Evolutionary conservation across 2,113 vertebrate genomes (phyloP), one percentile per base, ranked within the genome.

Genomic region (Ceyx melanurus): DNA sequence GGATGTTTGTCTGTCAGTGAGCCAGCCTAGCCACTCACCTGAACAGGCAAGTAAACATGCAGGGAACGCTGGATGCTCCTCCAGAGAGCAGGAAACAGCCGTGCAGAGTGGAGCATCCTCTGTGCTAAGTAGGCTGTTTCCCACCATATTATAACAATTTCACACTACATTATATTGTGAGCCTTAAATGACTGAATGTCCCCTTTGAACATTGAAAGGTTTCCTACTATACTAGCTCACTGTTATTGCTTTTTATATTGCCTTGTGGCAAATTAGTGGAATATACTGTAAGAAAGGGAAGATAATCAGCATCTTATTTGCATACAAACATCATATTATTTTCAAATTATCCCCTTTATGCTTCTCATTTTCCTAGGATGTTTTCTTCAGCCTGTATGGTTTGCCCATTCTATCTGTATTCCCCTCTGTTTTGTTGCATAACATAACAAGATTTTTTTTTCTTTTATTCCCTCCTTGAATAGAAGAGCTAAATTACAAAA

Each of bases 191-290:
- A 90, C 62, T 83, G 82, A 92, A 76, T 75, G 78, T 82, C 42
- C 56, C 46, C 65, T 97, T 96, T 96, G 94, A 97, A 92, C 76
- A 81, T 78, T 84, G 67, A 76, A 74, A 92, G 67, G 28, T 84
- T 94, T 82, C 82, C 53, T 72, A 71, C 61, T 64, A 78, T 51
- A 31, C 78, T 37, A 51, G 46, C 58, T 90, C 72, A 53, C 53
- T 79, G 43, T 91, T 84, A 88, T 31, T 68, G 1, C 66, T 81
- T 94, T 79, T 65, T 79, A 15, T 35, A 74, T 72, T 88, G 86
- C 70, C 87, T 86, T 11, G 3, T 82, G 82, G 84, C 79, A 92
- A 96, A 94, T 92, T 95, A 94, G 35, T 37, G 58, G 65, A 87
- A 86, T 73, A 45, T 70, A 85, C n/a, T 79, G 64, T 53, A 93